Evolutionary conservation across 1,140 invertebrate genomes (phyloP).

Genomic region (Brachionus koreanus): DNA sequence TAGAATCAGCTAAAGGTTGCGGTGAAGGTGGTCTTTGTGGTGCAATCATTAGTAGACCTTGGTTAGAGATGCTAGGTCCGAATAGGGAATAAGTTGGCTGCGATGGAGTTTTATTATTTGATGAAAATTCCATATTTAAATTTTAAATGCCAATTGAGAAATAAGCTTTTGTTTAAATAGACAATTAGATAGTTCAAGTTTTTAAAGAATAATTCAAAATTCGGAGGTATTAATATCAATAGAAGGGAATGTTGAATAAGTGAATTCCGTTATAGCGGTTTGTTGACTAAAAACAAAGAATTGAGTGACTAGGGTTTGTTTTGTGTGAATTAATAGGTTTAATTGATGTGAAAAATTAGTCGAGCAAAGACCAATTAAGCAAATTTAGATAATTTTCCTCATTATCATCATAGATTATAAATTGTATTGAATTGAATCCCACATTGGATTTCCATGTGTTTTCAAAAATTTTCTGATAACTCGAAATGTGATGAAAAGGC

Average conservation of each 20-base stretch:
- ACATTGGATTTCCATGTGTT: not conserved
- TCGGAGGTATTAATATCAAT: not conserved
- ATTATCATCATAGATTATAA: not conserved
- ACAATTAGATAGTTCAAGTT: not conserved
- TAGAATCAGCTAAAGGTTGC: not conserved
- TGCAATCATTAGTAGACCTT: not conserved
- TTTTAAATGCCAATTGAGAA: not conserved
- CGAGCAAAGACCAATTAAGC: slow-evolving; percentile 15
- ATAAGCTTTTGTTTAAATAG: not conserved
- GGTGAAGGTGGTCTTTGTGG: not conserved
- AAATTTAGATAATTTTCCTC: not conserved
- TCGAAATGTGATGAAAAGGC: not conserved
- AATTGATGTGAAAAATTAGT: slow-evolving; percentile 9
- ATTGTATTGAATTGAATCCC: not conserved
- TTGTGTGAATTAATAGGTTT: not conserved
- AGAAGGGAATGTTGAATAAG: not conserved
- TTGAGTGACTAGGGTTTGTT: not conserved
- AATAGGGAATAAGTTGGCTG: not conserved
- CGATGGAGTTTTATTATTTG: not conserved
- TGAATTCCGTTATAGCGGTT: slow-evolving; percentile 4
- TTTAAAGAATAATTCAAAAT: not conserved
- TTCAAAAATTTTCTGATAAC: not conserved
- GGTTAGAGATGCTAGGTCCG: not conserved
- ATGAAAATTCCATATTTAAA: not conserved
- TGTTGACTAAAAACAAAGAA: not conserved